Evolutionary conservation across 2,888 invertebrate genomes (phyloP), one percentile per base, ranked within the genome.

Genomic region (Tetragonisca angustula): DNA sequence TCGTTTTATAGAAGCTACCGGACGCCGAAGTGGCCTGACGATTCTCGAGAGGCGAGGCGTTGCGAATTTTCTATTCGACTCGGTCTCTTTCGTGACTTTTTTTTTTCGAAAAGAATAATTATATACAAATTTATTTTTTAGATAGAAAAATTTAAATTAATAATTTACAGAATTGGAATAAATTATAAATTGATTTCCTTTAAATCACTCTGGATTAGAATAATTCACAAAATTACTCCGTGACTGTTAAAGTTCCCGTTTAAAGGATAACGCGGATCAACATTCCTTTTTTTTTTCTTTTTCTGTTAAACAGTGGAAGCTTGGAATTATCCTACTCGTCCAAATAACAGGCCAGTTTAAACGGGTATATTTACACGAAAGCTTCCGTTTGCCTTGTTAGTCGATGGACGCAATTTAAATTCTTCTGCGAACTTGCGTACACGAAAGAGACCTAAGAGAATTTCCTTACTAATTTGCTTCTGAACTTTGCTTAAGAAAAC

Each of bases 1-100:
- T 56, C 78, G 15, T 89, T 89, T 89, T 88, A 61, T 84, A 88
- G 79, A 89, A 85, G 81, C 80, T 79, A 82, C 9, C 24, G 69
- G 68, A 50, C 65, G 77, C 59, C 36, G 24, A 21, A 9, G 62
- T 15, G 65, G 32, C 24, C 52, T 52, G 24, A 27, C n/a, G 19
- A 72, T 65, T 64, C 21, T 65, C 21, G 11, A 27, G 24, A 15
- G 54, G 36, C 54, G 36, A 4, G 24, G 27, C 65, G 65, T 43
- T 4, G 24, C 2, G 24, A 21, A 21, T 21, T 43, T 27, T 52
- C 21, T 65, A 36, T 65, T 65, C 32, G 36, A 24, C 43, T 43
- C 43, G 15, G 24, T 32, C 43, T 49, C 65, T 72, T 50, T 50
- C 11, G 21, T 15, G 21, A 6, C 19, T 17, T 56, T 17, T 21